Evolutionary conservation across 2,797 vertebrate species (phyloP), one percentile per base, ranked within the genome.

Genomic region (Aotus griseimembra): DNA sequence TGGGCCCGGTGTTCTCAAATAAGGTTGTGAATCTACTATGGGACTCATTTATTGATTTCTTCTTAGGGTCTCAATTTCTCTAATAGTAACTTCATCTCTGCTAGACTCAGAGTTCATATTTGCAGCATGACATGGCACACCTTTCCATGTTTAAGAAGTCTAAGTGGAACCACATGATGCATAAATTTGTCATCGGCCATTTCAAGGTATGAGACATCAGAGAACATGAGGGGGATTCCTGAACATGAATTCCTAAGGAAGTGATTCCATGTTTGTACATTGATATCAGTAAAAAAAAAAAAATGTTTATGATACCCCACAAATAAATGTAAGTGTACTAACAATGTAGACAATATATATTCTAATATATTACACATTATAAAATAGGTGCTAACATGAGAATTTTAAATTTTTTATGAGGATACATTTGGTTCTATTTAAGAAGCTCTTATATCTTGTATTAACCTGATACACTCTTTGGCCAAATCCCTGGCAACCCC

Each of bases 61-160:
- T 87, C 39, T 73, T 26, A 20, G 17, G 39, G 73, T 48, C 36
- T 5, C 6, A 39, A 11, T 4, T 50, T 90, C 67, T 75, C 52
- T 96, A 80, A 96, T 13, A 22, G 77, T 14, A 61, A 33, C 36
- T 58, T 64, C 46, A 1, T 97, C 55, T 91, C n/a, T 96, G 88
- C 4, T 82, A 99, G 99, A 95, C 98, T 5, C 99, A 99, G 97
- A 98, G 99, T 92, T 98, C 96, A 72, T 99, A 98, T 98, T 97
- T 99, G 75, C 99, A 99, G 20, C 99, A 99, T 0, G 99, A 99
- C 87, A 82, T 99, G 22, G 99, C 99, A 22, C 99, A 99, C 96
- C 98, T 99, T 93, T 99, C 99, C 14, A 98, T 99, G 72, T 99
- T 99, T 97, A 99, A 98, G 97, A 99, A 98, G 86, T 99, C 99